Base-by-base conservation (phyloP, 2,113 vertebrate genomes). In the Cardinalis cardinalis region DNA sequence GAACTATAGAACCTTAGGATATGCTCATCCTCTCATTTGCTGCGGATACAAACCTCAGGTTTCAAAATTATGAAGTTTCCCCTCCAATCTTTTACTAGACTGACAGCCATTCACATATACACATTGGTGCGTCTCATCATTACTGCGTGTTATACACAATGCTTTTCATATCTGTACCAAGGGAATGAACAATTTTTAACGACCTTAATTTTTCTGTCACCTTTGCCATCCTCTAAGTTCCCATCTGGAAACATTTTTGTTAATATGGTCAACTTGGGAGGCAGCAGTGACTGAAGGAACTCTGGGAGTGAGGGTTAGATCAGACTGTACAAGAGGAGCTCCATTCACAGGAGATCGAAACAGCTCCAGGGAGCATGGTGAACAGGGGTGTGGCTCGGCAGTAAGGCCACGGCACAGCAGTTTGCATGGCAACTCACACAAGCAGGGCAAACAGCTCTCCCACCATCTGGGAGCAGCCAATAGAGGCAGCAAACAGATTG, bases 201-300 rank as follows among this genome's bases (percentile, higher is more conserved):
- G 0, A 60, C 26, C 9, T 87, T 32, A 21, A 31, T 76, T 70
- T 29, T 78, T 70, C 56, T 71, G 29, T 17, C 14, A 75, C 5
- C 9, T 60, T 64, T 68, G 9, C 36, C 26, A 2, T 48, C 29
- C 46, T 83, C 14, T 34, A 75, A 28, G 19, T 58, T 63, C 7
- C 9, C 10, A 18, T 18, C 25, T 68, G 48, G 25, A 58, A 77
- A 69, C 2, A 3, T 78, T 75, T 66, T 44, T 16, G 0, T 85
- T 79, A 64, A 49, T 19, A 26, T 6, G 21, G 63, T 69, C n/a
- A 60, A 7, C 13, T 0, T 0, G 18, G 0, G 1, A 53, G 38
- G 19, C 46, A 23, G 12, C 46, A 46, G 28, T 24, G 40, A 38
- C 32, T 52, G n/a, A 53, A 38, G 16, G 32, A 77, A 29, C 29